A percentile compares a stretch with the other conserved stretches of the same genome.
phyloP scores from a whole-genome alignment of 2,113 vertebrate species.

The Gorsachius goisagi region DNA sequence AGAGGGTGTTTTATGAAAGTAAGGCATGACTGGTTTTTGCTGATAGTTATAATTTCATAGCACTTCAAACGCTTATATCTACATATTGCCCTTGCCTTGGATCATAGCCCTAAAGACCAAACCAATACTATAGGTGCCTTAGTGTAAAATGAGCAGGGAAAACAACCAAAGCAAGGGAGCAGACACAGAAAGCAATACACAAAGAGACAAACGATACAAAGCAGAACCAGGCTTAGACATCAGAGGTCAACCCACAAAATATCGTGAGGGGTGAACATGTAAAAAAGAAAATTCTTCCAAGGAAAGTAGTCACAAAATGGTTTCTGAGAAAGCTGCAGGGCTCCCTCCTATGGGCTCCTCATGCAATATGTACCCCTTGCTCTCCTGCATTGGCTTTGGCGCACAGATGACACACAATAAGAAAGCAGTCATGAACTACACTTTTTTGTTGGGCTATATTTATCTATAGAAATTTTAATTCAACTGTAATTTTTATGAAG shows the following conservation, averaged over 20 bases:
- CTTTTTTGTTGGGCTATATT: not conserved
- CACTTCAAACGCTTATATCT: not conserved
- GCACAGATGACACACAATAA: not conserved
- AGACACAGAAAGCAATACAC: slow-evolving; percentile 34
- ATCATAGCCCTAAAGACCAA: not conserved
- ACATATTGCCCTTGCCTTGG: not conserved
- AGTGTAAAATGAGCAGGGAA: not conserved
- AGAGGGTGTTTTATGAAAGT: not conserved
- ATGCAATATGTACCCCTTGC: slow-evolving; percentile 16
- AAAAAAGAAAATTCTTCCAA: slow-evolving; percentile 4
- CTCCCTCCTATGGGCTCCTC: slow-evolving; percentile 62
- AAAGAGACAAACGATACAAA: slow-evolving; percentile 57
- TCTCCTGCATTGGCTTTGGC: not conserved
- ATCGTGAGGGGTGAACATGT: not conserved
- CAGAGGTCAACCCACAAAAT: slow-evolving; percentile 54
- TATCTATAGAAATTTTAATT: not conserved
- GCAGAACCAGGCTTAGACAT: slow-evolving; percentile 39
- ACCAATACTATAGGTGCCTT: not conserved
- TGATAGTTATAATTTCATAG: not conserved
- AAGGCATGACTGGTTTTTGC: not conserved
- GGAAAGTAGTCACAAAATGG: not conserved
- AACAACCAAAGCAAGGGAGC: slow-evolving; percentile 14
- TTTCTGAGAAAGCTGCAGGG: slow-evolving; percentile 57
- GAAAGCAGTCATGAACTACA: not conserved
- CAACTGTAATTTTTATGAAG: not conserved